Percentiles rank a stretch among this genome's conserved stretches.
Evolutionary conservation across 2,797 vertebrate species (phyloP).

Genomic region (Pseudochirops cupreus): DNA sequence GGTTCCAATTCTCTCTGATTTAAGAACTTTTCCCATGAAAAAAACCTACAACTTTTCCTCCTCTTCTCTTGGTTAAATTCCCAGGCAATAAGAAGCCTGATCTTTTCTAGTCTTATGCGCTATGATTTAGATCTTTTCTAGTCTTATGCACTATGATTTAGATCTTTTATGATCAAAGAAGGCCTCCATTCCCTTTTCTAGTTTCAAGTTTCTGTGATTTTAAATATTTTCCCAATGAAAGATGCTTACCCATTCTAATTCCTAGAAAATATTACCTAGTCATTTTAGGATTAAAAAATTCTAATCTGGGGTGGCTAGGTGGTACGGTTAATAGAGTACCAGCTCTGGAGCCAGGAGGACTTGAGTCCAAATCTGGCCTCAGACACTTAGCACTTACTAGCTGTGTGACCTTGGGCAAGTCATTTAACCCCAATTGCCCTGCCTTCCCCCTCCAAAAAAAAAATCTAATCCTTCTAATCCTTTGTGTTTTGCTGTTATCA

Average conservation of each 20-base stretch:
- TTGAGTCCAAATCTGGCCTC: too few species aligned
- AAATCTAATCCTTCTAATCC: background rate
- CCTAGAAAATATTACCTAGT: background rate
- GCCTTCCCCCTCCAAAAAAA: background rate
- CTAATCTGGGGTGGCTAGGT: background rate
- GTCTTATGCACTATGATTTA: background rate
- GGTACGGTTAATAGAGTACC: too few species aligned
- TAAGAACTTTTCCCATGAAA: background rate
- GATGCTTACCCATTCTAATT: background rate
- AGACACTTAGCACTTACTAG: too few species aligned
- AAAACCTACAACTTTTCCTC: background rate
- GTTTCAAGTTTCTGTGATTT: background rate
- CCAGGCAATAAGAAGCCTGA: background rate
- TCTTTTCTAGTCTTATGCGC: background rate
- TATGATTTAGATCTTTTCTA: background rate
- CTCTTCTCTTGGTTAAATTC: background rate
- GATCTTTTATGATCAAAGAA: background rate
- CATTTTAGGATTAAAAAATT: background rate
- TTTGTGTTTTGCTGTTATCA: background rate
- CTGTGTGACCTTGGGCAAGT: too few species aligned
- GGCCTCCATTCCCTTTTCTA: background rate
- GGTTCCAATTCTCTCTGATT: background rate
- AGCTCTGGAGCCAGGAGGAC: too few species aligned
- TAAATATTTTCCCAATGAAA: background rate
- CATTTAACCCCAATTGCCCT: too few species aligned